phyloP scores from a whole-genome alignment of 2,888 invertebrate genomes.

The Caenorhabditis plicata region DNA sequence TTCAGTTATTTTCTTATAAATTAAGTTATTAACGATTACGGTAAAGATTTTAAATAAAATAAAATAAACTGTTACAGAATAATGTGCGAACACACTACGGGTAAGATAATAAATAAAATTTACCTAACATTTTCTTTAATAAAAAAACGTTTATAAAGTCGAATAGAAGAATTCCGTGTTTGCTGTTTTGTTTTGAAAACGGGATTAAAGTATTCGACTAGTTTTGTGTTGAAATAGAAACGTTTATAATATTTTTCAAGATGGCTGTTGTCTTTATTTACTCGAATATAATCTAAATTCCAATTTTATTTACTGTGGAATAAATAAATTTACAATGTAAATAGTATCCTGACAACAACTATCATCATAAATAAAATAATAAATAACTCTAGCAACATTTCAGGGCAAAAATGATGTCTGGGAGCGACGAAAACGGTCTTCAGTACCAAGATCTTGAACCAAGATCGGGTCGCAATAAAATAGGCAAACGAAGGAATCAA shows the following conservation, averaged over 20 bases:
- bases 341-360: too few relatives aligned
- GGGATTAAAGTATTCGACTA: too few relatives aligned
- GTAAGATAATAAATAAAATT: conserved; percentile 31
- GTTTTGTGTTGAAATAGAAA: conserved; percentile 25
- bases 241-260: conserved; percentile 22
- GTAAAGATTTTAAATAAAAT: not conserved
- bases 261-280: too few relatives aligned
- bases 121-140: not conserved
- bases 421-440: conserved; percentile 40
- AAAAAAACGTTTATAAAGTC: conserved; percentile 23
- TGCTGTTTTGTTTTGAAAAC: too few relatives aligned
- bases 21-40: not conserved
- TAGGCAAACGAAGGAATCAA: too few relatives aligned
- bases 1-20: too few relatives aligned
- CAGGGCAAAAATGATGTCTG: conserved; percentile 46
- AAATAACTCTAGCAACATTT: conserved; percentile 3
- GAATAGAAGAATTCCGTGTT: too few relatives aligned
- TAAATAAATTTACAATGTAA: too few relatives aligned
- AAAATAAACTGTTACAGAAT: conserved; percentile 30
- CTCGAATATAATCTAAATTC: too few relatives aligned
- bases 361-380: too few relatives aligned
- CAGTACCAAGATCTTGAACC: conserved; percentile 27
- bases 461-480: too few relatives aligned
- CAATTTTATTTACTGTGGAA: too few relatives aligned
- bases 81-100: conserved; percentile 54